These are phyloP conservation scores for Chaitophorus viminalis DNA, from an alignment of 2,888 invertebrate genomes.

Conservation along the genomic window DNA sequence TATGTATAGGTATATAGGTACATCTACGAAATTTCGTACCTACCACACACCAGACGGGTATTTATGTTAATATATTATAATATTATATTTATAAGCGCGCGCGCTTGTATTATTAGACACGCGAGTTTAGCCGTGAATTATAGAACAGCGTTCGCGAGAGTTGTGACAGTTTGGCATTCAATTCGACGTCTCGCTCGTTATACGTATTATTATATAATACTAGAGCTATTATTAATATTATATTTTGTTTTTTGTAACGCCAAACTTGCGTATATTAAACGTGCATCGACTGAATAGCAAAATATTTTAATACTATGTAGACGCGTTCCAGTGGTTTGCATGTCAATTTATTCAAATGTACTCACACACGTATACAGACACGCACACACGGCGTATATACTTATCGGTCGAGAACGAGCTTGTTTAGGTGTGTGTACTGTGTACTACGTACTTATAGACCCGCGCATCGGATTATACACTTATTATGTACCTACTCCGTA, in stretches of 20 bases:
- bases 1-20: too few relatives aligned
- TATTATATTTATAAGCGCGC: too few relatives aligned
- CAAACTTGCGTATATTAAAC: not conserved
- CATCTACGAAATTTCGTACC: too few relatives aligned
- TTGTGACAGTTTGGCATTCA: too few relatives aligned
- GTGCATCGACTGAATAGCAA: not conserved
- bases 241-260: not conserved
- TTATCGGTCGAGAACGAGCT: not conserved
- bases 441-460: not conserved
- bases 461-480: constrained; percentile 5
- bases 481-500: not conserved
- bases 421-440: too few relatives aligned
- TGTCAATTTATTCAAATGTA: constrained; percentile 3
- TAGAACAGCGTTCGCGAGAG: too few relatives aligned
- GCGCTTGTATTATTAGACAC: too few relatives aligned
- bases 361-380: not conserved
- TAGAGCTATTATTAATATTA: not conserved
- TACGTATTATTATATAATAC: too few relatives aligned
- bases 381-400: not conserved
- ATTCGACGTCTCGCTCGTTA: too few relatives aligned
- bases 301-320: not conserved
- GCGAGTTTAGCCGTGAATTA: too few relatives aligned
- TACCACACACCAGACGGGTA: too few relatives aligned
- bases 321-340: not conserved
- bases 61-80: too few relatives aligned